Percentiles rank a stretch among this genome's conserved stretches.
phyloP scores from a whole-genome alignment of 2,113 vertebrate genomes.

The Chitala chitala region DNA sequence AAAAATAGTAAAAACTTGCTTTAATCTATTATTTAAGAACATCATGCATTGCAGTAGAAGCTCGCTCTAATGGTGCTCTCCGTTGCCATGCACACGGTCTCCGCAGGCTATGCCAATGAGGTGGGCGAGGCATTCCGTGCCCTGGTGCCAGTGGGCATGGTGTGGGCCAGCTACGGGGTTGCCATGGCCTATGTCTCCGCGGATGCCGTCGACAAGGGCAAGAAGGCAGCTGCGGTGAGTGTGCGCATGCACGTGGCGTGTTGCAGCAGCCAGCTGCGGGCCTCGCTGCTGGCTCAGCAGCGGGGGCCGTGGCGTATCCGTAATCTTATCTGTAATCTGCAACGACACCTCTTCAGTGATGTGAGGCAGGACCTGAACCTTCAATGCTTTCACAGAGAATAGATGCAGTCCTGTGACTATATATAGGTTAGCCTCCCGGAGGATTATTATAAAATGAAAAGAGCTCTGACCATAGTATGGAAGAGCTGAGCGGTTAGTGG shows the following conservation, averaged over 20 bases:
- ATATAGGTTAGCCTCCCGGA: background rate
- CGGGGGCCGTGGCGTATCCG: background rate
- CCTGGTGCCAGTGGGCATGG: slow-evolving; percentile 71
- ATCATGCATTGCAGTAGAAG: too few relatives aligned
- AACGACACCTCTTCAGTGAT: too few relatives aligned
- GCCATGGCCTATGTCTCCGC: slow-evolving; percentile 83
- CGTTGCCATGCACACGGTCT: background rate
- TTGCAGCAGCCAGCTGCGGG: background rate
- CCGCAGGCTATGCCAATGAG: slow-evolving; percentile 88
- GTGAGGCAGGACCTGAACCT: background rate
- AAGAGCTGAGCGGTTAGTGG: too few relatives aligned
- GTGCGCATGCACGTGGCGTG: background rate
- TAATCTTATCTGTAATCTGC: background rate
- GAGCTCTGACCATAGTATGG: background rate
- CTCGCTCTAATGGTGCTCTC: too few relatives aligned
- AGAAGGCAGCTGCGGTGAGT: slow-evolving; percentile 77
- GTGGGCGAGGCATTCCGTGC: slow-evolving; percentile 91
- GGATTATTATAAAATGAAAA: background rate
- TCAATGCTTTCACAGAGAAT: background rate
- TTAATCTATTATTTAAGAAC: too few relatives aligned
- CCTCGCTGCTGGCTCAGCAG: background rate
- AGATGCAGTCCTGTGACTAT: background rate
- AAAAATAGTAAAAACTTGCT: too few relatives aligned
- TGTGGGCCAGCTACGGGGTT: slow-evolving; percentile 86
- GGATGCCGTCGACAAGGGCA: slow-evolving; percentile 88